phyloP scores from a whole-genome alignment of 2,797 vertebrate species.

The Phrynocephalus vlangalii region DNA sequence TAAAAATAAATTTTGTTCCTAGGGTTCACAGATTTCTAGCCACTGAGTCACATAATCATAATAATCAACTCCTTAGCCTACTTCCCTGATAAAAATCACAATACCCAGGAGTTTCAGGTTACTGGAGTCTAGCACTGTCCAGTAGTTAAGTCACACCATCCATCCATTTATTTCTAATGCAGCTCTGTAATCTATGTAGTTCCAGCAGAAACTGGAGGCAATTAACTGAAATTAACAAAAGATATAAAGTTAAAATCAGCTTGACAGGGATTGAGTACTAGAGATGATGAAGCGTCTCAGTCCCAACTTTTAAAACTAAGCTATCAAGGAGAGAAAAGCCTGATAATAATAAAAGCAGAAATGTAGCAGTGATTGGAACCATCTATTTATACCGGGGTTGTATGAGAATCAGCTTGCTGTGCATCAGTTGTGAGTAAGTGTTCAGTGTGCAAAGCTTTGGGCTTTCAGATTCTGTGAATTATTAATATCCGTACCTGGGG shows the following conservation, averaged over 20 bases:
- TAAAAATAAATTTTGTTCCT: not conserved
- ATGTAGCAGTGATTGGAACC: not conserved
- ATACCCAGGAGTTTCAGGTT: not conserved
- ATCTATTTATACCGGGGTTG: not conserved
- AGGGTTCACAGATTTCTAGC: too few species aligned
- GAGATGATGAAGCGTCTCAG: not conserved
- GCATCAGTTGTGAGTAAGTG: not conserved
- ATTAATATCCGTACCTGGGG: conserved; percentile 85
- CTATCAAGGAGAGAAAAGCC: not conserved
- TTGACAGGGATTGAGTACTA: not conserved
- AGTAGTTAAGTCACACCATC: not conserved
- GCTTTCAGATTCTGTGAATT: conserved; percentile 10
- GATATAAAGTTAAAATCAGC: not conserved
- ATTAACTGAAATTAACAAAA: not conserved
- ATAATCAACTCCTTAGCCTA: not conserved
- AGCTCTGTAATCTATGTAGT: too few species aligned
- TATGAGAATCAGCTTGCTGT: not conserved
- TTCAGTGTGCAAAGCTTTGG: not conserved
- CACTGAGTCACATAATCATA: not conserved
- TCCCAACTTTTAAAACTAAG: not conserved
- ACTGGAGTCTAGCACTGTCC: not conserved
- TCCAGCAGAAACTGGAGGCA: not conserved
- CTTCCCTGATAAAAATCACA: not conserved
- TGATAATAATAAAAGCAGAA: not conserved
- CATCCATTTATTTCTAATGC: too few species aligned